Percentiles rank a stretch among this genome's conserved stretches.
phyloP scores from a whole-genome alignment of 2,113 vertebrate species.

The Stigmatopora nigra region DNA sequence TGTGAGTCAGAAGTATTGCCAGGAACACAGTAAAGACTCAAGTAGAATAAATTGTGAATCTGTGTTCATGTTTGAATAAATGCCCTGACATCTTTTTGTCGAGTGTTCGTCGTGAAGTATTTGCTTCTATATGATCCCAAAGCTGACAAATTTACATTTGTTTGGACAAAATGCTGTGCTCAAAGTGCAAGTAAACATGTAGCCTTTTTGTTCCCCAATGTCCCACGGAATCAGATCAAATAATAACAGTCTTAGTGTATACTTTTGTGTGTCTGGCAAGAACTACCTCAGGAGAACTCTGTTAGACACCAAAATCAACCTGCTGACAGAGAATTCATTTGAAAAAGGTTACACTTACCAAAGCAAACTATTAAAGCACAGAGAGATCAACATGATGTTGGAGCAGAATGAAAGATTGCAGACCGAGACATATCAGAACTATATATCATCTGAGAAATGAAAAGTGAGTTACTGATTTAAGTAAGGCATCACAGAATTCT shows the following conservation, averaged over 20 bases:
- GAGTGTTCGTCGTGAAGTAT: slow-evolving; percentile 9
- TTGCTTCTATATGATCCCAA: slow-evolving; percentile 28
- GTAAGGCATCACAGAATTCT: background rate
- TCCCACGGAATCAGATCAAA: slow-evolving; percentile 46
- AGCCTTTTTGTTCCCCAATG: slow-evolving; percentile 14
- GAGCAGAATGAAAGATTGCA: background rate
- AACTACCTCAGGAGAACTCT: slow-evolving; percentile 45
- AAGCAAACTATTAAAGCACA: slow-evolving; percentile 33
- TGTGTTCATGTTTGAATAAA: background rate
- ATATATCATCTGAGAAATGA: background rate
- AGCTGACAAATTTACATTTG: slow-evolving; percentile 41
- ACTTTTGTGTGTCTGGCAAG: slow-evolving; percentile 48
- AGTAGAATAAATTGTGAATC: slow-evolving; percentile 60
- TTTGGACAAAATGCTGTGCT: slow-evolving; percentile 23
- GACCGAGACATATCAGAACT: background rate
- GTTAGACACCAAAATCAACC: slow-evolving; percentile 47
- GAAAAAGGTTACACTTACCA: slow-evolving; percentile 28
- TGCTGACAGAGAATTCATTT: slow-evolving; percentile 36
- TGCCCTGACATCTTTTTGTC: background rate
- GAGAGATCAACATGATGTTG: background rate
- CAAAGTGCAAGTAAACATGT: slow-evolving; percentile 32
- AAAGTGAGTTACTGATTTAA: background rate
- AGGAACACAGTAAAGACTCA: slow-evolving; percentile 55
- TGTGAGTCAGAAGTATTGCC: slow-evolving; percentile 58
- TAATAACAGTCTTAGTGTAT: slow-evolving; percentile 51